Evolutionary conservation across 2,888 invertebrate genomes (phyloP).

Genomic region (Drosophila meridiana): DNA sequence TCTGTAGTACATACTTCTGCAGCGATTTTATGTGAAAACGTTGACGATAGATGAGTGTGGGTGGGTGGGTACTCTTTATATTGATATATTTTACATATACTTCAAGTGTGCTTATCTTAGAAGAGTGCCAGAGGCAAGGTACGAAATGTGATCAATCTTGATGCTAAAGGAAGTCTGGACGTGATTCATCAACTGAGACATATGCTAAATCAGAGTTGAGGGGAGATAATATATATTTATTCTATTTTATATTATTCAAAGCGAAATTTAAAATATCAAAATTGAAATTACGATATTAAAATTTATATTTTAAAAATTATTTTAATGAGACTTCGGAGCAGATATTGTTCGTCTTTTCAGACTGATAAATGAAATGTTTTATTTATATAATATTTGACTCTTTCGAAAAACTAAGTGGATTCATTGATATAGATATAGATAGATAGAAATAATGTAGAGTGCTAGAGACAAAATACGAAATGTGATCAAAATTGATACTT

Average conservation of each 20-base stretch:
- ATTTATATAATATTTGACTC: neutral
- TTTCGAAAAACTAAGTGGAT: no score
- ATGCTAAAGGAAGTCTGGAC: neutral
- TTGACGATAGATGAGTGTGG: neutral
- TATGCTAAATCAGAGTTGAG: neutral
- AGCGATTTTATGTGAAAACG: neutral
- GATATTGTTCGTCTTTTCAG: no score
- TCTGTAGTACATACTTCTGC: neutral
- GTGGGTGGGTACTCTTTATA: neutral
- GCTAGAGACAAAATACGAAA: no score
- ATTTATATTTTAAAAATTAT: neutral
- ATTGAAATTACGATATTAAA: neutral
- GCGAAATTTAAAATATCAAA: neutral
- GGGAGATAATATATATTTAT: neutral
- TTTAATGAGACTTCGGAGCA: neutral
- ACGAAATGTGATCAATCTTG: neutral
- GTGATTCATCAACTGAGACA: neutral
- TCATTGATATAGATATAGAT: no score
- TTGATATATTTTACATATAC: neutral
- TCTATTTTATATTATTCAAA: neutral
- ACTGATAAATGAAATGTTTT: neutral
- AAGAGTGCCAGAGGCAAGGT: neutral
- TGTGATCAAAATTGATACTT: no score
- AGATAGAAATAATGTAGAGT: no score
- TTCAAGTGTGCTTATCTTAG: neutral